Evolutionary conservation across 2,797 vertebrate species (phyloP).

Genomic region (Rhinophrynus dorsalis): DNA sequence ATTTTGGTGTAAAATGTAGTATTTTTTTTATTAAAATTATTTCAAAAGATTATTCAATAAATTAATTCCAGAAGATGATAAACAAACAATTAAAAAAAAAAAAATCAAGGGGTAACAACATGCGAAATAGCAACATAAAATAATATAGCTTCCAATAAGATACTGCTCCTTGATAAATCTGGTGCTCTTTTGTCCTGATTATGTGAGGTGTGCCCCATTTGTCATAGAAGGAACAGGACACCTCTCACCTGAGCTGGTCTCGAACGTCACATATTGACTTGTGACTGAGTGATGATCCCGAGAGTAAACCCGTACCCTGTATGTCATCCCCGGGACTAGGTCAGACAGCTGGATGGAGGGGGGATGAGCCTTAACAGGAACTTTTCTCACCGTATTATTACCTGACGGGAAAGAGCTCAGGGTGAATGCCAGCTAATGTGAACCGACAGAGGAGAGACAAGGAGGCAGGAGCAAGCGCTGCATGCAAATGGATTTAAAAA

Average conservation of each 20-base stretch:
- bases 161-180: background rate
- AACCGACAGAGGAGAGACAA: background rate
- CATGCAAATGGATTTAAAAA: slow-evolving; percentile 37
- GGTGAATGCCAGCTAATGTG: slow-evolving; percentile 72
- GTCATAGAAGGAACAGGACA: slow-evolving; percentile 1
- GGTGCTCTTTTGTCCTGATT: background rate
- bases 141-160: fast-evolving
- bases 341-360: slow-evolving; percentile 83
- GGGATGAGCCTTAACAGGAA: slow-evolving; percentile 78
- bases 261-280: slow-evolving; percentile 86
- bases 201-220: background rate
- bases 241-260: slow-evolving; percentile 96
- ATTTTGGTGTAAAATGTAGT: too few species aligned
- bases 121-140: too few species aligned
- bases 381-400: slow-evolving; percentile 83
- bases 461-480: slow-evolving; percentile 5
- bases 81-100: too few species aligned
- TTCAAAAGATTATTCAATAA: too few species aligned
- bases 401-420: slow-evolving; percentile 92
- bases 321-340: slow-evolving; percentile 87
- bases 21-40: too few species aligned
- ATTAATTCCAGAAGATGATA: too few species aligned
- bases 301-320: slow-evolving; percentile 93
- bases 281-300: slow-evolving; percentile 83
- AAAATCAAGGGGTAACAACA: too few species aligned